A percentile compares a stretch with the other conserved stretches of the same genome.
Conservation (phyloP, 2,797 vertebrate genomes). For the Botia almorhae region DNA sequence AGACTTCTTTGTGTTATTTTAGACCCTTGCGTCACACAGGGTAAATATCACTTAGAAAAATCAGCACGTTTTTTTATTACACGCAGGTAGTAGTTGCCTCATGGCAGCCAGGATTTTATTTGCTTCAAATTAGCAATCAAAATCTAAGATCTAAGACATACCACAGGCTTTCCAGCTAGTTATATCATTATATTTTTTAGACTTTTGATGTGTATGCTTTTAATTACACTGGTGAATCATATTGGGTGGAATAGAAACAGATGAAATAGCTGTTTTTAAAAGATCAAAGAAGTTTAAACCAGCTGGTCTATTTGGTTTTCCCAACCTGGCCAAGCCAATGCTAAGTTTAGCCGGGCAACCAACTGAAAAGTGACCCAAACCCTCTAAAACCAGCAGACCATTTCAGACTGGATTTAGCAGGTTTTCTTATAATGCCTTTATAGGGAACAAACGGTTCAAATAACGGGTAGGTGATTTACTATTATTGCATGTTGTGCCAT, state of each 20-base stretch:
- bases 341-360: background rate
- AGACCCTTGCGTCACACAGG: slow-evolving; percentile 1
- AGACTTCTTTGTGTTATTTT: slow-evolving; percentile 28
- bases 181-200: too few species aligned
- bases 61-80: background rate
- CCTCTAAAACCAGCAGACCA: too few species aligned
- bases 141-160: background rate
- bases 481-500: too few species aligned
- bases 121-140: too few species aligned
- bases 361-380: too few species aligned
- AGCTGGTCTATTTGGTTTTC: background rate
- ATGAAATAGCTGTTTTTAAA: background rate
- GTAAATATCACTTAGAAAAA: background rate
- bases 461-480: too few species aligned
- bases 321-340: background rate
- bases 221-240: background rate
- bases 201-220: too few species aligned
- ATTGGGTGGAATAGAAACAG: background rate
- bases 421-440: too few species aligned
- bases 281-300: background rate
- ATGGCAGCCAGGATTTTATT: background rate
- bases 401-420: too few species aligned
- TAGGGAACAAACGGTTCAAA: too few species aligned
- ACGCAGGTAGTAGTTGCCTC: background rate
- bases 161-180: background rate